Conservation (phyloP, 2,888 invertebrate genomes). For the Coenonympha arcania region DNA sequence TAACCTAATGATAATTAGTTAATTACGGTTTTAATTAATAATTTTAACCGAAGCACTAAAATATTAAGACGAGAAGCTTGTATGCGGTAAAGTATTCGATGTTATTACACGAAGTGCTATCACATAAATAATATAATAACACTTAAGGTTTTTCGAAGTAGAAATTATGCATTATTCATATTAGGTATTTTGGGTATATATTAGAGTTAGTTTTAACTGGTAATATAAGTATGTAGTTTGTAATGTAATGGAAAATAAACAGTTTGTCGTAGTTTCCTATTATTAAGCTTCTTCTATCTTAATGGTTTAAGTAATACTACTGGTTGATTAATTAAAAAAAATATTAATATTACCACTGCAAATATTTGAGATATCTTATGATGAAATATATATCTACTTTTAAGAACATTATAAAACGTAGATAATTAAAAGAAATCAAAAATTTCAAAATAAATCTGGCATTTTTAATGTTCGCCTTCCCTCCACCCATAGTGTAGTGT, state of each 20-base stretch:
- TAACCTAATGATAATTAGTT: conserved; percentile 75
- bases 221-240: conserved; percentile 74
- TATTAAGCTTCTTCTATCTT: conserved; percentile 75
- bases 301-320: conserved; percentile 74
- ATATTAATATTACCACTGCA: conserved; percentile 75
- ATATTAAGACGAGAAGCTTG: conserved; percentile 67
- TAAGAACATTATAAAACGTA: conserved; percentile 76
- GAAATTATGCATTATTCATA: conserved; percentile 73
- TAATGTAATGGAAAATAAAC: conserved; percentile 71
- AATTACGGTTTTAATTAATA: conserved; percentile 75
- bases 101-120: conserved; percentile 67
- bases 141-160: conserved; percentile 69
- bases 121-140: conserved; percentile 49
- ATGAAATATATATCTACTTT: conserved; percentile 75
- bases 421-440: conserved; percentile 76
- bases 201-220: conserved; percentile 74
- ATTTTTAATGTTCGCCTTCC: conserved; percentile 66
- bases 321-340: conserved; percentile 70
- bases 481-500: conserved; percentile 40
- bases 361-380: conserved; percentile 76
- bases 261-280: conserved; percentile 74
- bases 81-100: conserved; percentile 65
- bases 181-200: conserved; percentile 75
- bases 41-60: conserved; percentile 70
- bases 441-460: conserved; percentile 71